Conservation (phyloP, 2,888 invertebrate genomes). For the Poecilobothrus nobilitatus region DNA sequence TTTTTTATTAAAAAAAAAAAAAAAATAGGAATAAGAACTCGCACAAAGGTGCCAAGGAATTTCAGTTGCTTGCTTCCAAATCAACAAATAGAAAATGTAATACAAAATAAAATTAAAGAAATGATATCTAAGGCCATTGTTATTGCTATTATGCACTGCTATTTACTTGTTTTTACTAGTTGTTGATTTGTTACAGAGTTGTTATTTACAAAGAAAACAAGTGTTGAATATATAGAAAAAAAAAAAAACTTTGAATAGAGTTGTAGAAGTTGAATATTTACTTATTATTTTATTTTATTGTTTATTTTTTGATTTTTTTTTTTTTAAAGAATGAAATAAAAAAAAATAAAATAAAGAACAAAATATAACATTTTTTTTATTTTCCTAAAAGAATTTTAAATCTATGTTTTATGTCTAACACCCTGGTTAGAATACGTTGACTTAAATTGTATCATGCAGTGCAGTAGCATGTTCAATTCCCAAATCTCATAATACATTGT, state of each 20-base stretch:
- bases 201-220: background rate
- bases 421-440: background rate
- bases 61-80: background rate
- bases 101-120: too few relatives aligned
- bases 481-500: too few relatives aligned
- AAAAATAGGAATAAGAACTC: background rate
- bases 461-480: background rate
- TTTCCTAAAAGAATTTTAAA: background rate
- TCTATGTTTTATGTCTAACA: slow-evolving; percentile 1
- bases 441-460: slow-evolving; percentile 1
- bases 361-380: too few relatives aligned
- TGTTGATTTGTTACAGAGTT: background rate
- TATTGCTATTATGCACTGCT: too few relatives aligned
- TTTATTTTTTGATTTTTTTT: background rate
- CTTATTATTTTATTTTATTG: background rate
- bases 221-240: background rate
- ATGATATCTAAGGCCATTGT: background rate
- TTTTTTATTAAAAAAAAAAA: too few relatives aligned
- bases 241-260: background rate
- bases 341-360: too few relatives aligned
- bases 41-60: background rate
- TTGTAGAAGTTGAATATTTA: background rate
- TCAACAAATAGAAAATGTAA: too few relatives aligned
- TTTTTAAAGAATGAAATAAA: too few relatives aligned
- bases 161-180: background rate